These are phyloP conservation scores for Deroplatys truncata DNA, from an alignment of 2,888 invertebrate species.

Conservation along the genomic window DNA sequence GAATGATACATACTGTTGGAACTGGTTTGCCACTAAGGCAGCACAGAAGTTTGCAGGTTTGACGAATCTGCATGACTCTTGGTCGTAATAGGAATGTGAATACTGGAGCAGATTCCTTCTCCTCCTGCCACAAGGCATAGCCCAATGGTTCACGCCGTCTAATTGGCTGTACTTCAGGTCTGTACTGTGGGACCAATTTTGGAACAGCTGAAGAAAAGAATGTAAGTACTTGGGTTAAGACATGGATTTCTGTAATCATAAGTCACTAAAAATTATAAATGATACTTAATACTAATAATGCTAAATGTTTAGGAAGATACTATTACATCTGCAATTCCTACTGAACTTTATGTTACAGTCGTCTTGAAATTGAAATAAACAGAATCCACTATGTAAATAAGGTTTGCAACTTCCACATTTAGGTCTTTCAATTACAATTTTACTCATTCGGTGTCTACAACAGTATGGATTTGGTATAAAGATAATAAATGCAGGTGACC, in stretches of 20 bases:
- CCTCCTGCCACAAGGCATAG: constrained; percentile 89
- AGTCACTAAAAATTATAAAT: background rate
- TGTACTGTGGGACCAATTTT: constrained; percentile 63
- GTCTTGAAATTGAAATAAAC: too few species aligned
- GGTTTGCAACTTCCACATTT: too few species aligned
- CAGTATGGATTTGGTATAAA: too few species aligned
- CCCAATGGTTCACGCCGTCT: constrained; percentile 77
- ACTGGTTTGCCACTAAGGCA: constrained; percentile 93
- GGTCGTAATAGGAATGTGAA: constrained; percentile 99
- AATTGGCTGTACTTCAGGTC: constrained; percentile 64
- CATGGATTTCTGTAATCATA: background rate
- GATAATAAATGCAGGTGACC: too few species aligned
- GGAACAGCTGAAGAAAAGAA: constrained; percentile 60
- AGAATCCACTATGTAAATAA: too few species aligned
- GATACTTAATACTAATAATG: too few species aligned
- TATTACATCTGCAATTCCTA: too few species aligned
- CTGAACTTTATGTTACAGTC: too few species aligned
- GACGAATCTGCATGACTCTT: constrained; percentile 94
- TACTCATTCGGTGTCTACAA: too few species aligned
- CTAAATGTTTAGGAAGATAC: too few species aligned
- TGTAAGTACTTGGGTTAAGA: background rate
- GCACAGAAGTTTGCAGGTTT: constrained; percentile 96
- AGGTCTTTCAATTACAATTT: too few species aligned
- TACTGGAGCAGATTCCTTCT: constrained; percentile 86
- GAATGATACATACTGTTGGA: constrained; percentile 65